Conservation (phyloP, 2,797 vertebrate genomes). For the Cottoperca gobio region DNA sequence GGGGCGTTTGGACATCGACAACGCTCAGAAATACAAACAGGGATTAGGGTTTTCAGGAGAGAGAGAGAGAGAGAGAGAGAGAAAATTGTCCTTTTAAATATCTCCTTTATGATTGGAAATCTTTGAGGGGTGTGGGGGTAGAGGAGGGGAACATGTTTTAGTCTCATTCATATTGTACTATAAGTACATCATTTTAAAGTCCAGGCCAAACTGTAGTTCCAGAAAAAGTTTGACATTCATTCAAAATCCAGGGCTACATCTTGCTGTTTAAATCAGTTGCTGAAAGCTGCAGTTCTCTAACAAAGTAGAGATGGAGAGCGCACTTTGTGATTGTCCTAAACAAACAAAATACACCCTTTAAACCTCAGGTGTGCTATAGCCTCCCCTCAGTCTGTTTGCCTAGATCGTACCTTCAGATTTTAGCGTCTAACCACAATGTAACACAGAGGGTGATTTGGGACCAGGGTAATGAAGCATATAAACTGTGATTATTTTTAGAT, state of each 20-base stretch:
- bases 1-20: not conserved
- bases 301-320: not conserved
- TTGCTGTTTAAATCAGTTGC: conserved; percentile 21
- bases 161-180: not conserved
- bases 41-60: conserved; percentile 10
- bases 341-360: conserved; percentile 16
- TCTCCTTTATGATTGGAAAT: conserved; percentile 22
- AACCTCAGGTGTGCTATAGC: not conserved
- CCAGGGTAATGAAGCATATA: conserved; percentile 36
- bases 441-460: conserved; percentile 21
- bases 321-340: conserved; percentile 6
- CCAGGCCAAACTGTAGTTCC: conserved; percentile 1
- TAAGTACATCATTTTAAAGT: conserved; percentile 27
- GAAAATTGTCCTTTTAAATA: not conserved
- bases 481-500: conserved; percentile 23
- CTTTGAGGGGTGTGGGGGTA: not conserved
- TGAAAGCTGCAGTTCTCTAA: not conserved
- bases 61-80: not conserved
- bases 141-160: not conserved
- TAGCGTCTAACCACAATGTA: not conserved
- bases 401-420: conserved; percentile 18
- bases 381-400: conserved; percentile 3
- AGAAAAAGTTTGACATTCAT: conserved; percentile 7
- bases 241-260: conserved; percentile 1
- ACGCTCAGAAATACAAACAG: conserved; percentile 10